Percentiles rank a stretch among this genome's conserved stretches.
These are phyloP conservation scores for Typhlichthys subterraneus DNA, from an alignment of 2,797 vertebrate species.

Conservation along the genomic window DNA sequence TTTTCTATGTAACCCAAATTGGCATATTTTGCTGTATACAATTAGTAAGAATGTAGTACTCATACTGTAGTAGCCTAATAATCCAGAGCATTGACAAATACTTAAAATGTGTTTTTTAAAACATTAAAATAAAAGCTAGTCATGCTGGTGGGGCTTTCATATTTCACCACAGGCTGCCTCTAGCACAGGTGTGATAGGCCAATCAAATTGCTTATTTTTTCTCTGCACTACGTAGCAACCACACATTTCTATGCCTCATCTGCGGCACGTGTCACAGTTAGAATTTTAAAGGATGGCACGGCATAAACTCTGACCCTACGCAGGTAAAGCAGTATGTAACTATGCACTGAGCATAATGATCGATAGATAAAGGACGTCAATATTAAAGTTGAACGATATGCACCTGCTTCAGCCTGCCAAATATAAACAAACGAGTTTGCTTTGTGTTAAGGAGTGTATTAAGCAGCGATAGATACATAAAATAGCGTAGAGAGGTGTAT, in stretches of 20 bases:
- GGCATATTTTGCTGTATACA: conserved; percentile 1
- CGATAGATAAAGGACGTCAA: conserved; percentile 31
- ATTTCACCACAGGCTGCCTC: not conserved
- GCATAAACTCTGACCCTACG: not conserved
- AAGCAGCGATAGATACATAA: conserved; percentile 51
- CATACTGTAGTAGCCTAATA: conserved; percentile 4
- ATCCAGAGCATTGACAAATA: not conserved
- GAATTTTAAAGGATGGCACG: not conserved
- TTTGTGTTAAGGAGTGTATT: conserved; percentile 22
- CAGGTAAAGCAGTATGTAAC: conserved; percentile 5
- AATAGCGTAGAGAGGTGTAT: conserved; percentile 41
- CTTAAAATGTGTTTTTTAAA: not conserved
- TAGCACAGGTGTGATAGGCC: not conserved
- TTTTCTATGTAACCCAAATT: not conserved
- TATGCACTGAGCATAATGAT: conserved; percentile 21
- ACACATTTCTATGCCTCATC: not conserved
- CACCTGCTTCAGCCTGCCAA: not conserved
- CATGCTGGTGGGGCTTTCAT: not conserved
- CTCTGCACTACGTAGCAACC: not conserved
- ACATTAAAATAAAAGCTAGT: not conserved
- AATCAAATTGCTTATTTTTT: conserved; percentile 3
- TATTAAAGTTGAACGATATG: conserved; percentile 33
- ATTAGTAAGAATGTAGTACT: not conserved
- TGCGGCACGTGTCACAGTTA: not conserved
- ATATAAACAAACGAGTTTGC: not conserved